Conservation (phyloP, 2,888 invertebrate genomes). For the Stenoptilia bipunctidactyla region DNA sequence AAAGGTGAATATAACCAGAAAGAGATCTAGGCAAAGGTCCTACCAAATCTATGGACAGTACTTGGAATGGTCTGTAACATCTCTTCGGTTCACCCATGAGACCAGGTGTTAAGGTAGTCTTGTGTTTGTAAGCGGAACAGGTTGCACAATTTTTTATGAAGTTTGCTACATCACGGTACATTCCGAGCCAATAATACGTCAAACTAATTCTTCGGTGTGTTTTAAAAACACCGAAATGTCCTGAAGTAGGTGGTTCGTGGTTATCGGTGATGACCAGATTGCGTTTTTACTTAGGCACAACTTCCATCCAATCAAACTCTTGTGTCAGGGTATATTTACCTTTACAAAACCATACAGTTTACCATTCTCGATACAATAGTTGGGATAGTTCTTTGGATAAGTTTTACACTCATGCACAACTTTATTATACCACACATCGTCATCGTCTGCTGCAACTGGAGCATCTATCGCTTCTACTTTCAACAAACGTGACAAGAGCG, state of each 20-base stretch:
- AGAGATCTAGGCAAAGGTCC: slow-evolving; percentile 5
- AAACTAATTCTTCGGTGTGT: slow-evolving; percentile 1
- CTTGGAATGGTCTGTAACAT: slow-evolving; percentile 11
- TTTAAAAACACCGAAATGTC: slow-evolving; percentile 4
- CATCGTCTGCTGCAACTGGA: neutral
- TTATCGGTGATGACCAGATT: neutral
- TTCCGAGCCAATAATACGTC: slow-evolving; percentile 1
- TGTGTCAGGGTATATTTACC: neutral
- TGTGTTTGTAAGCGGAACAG: slow-evolving; percentile 7
- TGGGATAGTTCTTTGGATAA: neutral
- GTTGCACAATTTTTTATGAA: slow-evolving; percentile 2
- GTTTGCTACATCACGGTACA: slow-evolving; percentile 3
- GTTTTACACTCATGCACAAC: neutral
- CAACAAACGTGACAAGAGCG: neutral
- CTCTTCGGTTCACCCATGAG: slow-evolving; percentile 10
- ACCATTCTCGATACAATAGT: neutral
- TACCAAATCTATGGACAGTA: slow-evolving; percentile 4
- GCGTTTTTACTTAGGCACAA: neutral
- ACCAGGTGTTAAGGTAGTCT: slow-evolving; percentile 2
- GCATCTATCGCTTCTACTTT: neutral
- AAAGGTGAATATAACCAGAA: too few relatives aligned
- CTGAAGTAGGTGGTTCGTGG: neutral
- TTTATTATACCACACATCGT: neutral
- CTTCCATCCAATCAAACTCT: slow-evolving; percentile 5
- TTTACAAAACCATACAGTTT: neutral